These are phyloP conservation scores for Zosterops lateralis DNA, from an alignment of 2,113 vertebrate genomes.

Conservation along the genomic window DNA sequence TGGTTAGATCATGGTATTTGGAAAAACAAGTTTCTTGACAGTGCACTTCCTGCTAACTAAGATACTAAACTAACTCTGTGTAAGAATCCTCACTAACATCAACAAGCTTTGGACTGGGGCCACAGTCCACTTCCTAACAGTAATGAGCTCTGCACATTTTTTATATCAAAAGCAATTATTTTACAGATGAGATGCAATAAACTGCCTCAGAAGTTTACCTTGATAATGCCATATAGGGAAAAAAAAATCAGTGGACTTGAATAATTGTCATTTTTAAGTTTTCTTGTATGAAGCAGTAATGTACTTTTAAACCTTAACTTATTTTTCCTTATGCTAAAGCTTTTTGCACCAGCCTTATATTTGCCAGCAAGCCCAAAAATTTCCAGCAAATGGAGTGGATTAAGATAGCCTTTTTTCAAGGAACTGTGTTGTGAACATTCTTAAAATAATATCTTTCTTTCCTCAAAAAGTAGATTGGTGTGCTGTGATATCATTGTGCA, in stretches of 20 bases:
- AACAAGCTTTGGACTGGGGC: not conserved
- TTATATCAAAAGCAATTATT: conserved; percentile 17
- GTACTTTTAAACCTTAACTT: not conserved
- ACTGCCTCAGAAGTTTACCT: not conserved
- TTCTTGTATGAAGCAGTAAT: not conserved
- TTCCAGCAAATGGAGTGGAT: not conserved
- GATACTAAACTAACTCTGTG: not conserved
- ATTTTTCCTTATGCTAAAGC: not conserved
- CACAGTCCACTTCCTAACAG: not conserved
- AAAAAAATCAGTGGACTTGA: not conserved
- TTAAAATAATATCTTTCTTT: conserved; percentile 39
- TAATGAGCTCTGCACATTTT: not conserved
- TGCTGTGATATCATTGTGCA: conserved; percentile 41
- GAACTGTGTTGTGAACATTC: conserved; percentile 29
- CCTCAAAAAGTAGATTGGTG: conserved; percentile 1
- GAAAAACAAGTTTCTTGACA: not conserved
- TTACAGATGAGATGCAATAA: conserved; percentile 1
- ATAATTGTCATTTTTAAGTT: not conserved
- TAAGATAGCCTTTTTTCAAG: not conserved
- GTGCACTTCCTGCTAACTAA: not conserved
- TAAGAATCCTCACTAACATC: not conserved
- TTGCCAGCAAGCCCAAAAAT: not conserved
- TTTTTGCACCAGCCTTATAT: not conserved
- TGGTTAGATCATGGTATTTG: not conserved
- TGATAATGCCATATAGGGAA: not conserved